Conservation (phyloP, 2,888 invertebrate species). For the Toxonevra muliebris region DNA sequence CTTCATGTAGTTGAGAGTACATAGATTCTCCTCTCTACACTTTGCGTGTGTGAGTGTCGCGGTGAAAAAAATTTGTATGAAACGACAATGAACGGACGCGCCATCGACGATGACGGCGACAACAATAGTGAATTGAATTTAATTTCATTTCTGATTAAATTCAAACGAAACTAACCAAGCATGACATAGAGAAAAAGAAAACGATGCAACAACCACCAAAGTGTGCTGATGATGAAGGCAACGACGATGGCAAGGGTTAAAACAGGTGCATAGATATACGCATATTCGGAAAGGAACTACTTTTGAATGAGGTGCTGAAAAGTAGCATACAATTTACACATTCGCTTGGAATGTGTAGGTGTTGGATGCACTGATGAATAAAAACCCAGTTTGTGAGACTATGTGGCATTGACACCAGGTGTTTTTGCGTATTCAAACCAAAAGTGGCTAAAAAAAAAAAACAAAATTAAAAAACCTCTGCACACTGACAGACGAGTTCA, state of each 20-base stretch:
- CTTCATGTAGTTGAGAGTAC: no score
- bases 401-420: no score
- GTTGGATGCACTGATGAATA: no score
- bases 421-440: no score
- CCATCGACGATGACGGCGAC: background rate
- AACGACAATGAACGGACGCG: background rate
- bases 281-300: background rate
- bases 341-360: background rate
- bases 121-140: conserved; percentile 29
- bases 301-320: conserved; percentile 30
- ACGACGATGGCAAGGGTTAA: background rate
- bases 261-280: background rate
- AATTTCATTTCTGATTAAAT: conserved; percentile 35
- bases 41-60: background rate
- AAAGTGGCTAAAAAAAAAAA: no score
- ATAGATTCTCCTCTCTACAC: background rate
- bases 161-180: conserved; percentile 27
- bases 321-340: conserved; percentile 23
- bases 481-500: no score
- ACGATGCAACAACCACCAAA: background rate
- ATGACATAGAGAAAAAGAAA: conserved; percentile 10
- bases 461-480: no score
- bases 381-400: no score
- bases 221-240: background rate
- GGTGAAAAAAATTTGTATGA: background rate